Percentiles rank a stretch among this genome's conserved stretches.
Conservation (phyloP, 2,797 vertebrate genomes). For the Brachyrhaphis roseni region DNA sequence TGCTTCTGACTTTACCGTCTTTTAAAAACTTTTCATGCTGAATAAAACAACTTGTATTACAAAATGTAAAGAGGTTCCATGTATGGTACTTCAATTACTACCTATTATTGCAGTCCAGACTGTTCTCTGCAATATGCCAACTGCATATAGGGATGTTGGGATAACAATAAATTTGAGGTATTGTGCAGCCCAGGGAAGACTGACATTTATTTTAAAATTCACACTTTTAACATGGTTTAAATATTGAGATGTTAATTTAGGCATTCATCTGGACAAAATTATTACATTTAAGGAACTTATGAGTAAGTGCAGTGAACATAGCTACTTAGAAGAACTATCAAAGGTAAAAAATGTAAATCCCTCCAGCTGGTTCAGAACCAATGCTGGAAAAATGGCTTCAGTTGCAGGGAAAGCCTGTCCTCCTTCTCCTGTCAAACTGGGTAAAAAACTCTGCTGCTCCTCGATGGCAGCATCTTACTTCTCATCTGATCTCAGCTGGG, state of each 20-base stretch:
- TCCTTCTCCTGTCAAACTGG: conserved; percentile 24
- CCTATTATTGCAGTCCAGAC: not conserved
- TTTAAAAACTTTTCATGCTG: not conserved
- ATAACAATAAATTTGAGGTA: not conserved
- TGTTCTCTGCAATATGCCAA: not conserved
- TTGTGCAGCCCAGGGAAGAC: not conserved
- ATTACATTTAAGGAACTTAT: not conserved
- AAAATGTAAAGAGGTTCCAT: not conserved
- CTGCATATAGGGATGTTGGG: not conserved
- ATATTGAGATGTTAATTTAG: not conserved
- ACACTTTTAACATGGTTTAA: not conserved
- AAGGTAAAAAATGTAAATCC: conserved; percentile 26
- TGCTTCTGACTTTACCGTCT: not conserved
- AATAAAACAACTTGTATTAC: not conserved
- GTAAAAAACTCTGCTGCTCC: conserved; percentile 21
- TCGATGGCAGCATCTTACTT: conserved; percentile 17
- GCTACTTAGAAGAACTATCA: conserved; percentile 30
- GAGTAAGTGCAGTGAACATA: not conserved
- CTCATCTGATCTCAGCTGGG: conserved; percentile 11
- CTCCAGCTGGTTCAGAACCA: conserved; percentile 26
- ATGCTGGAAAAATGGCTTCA: conserved; percentile 29
- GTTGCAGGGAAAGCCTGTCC: conserved; percentile 10
- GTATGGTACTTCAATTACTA: not conserved
- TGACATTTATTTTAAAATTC: not conserved
- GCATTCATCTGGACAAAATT: not conserved